These are phyloP conservation scores for Rafetus swinhoei DNA, from an alignment of 2,113 vertebrate genomes.

Conservation along the genomic window DNA sequence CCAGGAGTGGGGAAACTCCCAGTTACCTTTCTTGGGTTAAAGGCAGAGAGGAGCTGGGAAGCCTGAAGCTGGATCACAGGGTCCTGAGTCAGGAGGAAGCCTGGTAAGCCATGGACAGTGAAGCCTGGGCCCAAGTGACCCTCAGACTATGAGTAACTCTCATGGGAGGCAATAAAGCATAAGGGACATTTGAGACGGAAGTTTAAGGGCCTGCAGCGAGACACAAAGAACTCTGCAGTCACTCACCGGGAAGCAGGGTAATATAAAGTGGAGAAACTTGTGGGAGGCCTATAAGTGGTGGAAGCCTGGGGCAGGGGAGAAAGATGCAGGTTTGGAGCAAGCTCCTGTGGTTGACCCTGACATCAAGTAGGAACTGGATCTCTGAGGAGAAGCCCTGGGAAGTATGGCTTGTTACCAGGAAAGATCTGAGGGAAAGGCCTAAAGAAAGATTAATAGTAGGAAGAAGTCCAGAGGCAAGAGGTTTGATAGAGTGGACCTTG, in stretches of 20 bases:
- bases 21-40: no score
- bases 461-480: background rate
- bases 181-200: background rate
- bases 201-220: background rate
- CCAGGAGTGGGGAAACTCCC: no score
- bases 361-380: background rate
- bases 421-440: background rate
- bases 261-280: no score
- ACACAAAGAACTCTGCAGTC: no score
- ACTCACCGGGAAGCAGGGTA: no score
- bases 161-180: background rate
- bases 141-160: no score
- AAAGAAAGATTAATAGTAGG: background rate
- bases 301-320: background rate
- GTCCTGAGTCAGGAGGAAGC: no score
- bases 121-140: no score
- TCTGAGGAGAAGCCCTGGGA: background rate
- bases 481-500: background rate
- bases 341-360: background rate
- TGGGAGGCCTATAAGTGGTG: background rate
- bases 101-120: no score
- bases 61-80: no score
- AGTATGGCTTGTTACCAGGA: background rate
- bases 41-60: no score
- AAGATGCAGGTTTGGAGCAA: background rate